Evolutionary conservation across 2,888 invertebrate genomes (phyloP), one percentile per base, ranked within the genome.

Genomic region (Cheilosia urbana): DNA sequence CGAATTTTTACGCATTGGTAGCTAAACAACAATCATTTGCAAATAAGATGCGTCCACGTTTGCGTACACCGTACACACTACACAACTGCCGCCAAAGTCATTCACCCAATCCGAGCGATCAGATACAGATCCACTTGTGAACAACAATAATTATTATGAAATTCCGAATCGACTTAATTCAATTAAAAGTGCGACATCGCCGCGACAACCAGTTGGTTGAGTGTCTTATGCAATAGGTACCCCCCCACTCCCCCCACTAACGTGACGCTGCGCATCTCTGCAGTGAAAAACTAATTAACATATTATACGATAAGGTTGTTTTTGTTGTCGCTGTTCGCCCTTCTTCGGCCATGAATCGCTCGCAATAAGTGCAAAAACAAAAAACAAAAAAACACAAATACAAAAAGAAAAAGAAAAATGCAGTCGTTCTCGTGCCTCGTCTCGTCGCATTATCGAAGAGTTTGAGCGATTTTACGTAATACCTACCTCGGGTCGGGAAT

Each of bases 141-240:
- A 62, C 45, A 47, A 47, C 17, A 19, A 7, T 47, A 37, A 4
- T 37, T 37, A 45, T 47, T 47, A 47, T n/a, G 45, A 17, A 47
- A 47, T 19, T 47, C 9, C 45, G 45, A 3, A 6, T 9, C 45
- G n/a, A 47, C 24, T 51, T 7, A 27, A 37, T 49, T 55, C 24
- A 40, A 68, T 49, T 53, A 17, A 66, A 66, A 51, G 27, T 55
- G 42, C 66, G 17, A 55, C 53, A 55, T 68, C 53, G 42, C n/a
- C 37, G n/a, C 1, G 17, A 53, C 66, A 68, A 42, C 66, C 53
- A 49, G 66, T 68, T 42, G n/a, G 66, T 57, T 17, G 30, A 57
- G 34, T 57, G 30, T 19, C 17, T 57, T 57, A 57, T 57, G 57
- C 34, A 57, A 57, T 34, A 11, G n/a, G n/a, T n/a, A n/a, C 3